phyloP scores from a whole-genome alignment of 1,140 invertebrate species.

The Lasioglossum albipes region DNA sequence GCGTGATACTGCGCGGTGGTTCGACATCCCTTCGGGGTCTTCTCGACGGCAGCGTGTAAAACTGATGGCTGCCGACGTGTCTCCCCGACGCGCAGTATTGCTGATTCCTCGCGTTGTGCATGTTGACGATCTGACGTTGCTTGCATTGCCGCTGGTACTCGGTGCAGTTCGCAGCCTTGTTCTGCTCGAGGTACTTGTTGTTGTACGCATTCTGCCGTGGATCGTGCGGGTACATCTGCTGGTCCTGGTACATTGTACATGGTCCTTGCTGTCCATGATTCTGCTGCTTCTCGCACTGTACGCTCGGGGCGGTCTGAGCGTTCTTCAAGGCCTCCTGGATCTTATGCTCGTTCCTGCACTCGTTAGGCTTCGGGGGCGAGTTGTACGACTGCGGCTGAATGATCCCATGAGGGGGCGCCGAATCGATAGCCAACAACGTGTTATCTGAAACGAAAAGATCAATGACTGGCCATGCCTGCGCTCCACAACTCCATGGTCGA shows the following conservation, averaged over 20 bases:
- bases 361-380: slow-evolving; percentile 59
- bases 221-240: slow-evolving; percentile 23
- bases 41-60: slow-evolving; percentile 74
- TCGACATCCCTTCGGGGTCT: slow-evolving; percentile 73
- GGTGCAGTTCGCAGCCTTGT: slow-evolving; percentile 41
- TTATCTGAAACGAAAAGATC: slow-evolving; percentile 74
- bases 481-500: too few relatives aligned
- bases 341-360: slow-evolving; percentile 57
- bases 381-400: slow-evolving; percentile 68
- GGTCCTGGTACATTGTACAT: background rate
- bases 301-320: slow-evolving; percentile 23
- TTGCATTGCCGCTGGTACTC: slow-evolving; percentile 60
- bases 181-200: slow-evolving; percentile 44
- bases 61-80: slow-evolving; percentile 59
- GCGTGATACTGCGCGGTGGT: slow-evolving; percentile 81
- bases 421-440: slow-evolving; percentile 67
- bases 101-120: slow-evolving; percentile 64
- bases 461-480: background rate
- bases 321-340: slow-evolving; percentile 58
- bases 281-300: slow-evolving; percentile 35
- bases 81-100: slow-evolving; percentile 55
- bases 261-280: slow-evolving; percentile 21
- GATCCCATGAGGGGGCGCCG: slow-evolving; percentile 63
- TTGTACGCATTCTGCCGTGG: slow-evolving; percentile 24
- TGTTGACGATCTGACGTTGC: slow-evolving; percentile 47